Conservation (phyloP, 92 coral and sea anemone genomes). For the Anthopleura xanthogrammica region DNA sequence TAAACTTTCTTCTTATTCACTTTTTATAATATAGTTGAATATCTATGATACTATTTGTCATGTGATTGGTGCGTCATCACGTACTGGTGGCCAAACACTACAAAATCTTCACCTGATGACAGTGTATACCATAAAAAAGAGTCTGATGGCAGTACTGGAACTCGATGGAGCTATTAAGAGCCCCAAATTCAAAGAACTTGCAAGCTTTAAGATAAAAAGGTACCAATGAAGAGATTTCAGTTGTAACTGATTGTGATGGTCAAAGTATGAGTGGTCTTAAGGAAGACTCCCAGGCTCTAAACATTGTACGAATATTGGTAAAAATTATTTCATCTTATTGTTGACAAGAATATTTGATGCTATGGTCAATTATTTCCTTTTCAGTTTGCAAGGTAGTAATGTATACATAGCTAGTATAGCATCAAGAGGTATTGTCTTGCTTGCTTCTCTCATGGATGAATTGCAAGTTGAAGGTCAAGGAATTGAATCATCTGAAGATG, state of each 20-base stretch:
- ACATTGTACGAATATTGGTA: neutral
- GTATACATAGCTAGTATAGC: conserved; percentile 71
- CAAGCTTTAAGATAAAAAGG: conserved; percentile 56
- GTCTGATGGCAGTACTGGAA: conserved; percentile 65
- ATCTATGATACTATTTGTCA: conserved; percentile 83
- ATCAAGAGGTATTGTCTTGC: conserved; percentile 67
- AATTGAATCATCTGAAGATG: conserved; percentile 41
- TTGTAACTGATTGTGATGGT: no score
- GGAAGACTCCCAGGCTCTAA: no score
- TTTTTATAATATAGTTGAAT: conserved; percentile 49
- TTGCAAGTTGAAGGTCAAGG: conserved; percentile 80
- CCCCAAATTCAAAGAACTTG: conserved; percentile 41
- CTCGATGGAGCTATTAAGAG: conserved; percentile 37
- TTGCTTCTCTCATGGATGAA: conserved; percentile 80
- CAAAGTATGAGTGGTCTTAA: no score
- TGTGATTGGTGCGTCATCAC: conserved; percentile 79
- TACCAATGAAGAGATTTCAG: neutral
- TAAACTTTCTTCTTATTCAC: neutral
- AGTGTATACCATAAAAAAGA: conserved; percentile 71
- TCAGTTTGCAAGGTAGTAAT: conserved; percentile 82
- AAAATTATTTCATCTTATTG: neutral
- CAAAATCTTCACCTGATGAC: conserved; percentile 87
- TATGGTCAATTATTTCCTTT: neutral
- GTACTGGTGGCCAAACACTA: conserved; percentile 93
- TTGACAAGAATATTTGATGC: no score